These are phyloP conservation scores for Diplazon laetatorius DNA, from an alignment of 2,888 invertebrate genomes.

Conservation along the genomic window DNA sequence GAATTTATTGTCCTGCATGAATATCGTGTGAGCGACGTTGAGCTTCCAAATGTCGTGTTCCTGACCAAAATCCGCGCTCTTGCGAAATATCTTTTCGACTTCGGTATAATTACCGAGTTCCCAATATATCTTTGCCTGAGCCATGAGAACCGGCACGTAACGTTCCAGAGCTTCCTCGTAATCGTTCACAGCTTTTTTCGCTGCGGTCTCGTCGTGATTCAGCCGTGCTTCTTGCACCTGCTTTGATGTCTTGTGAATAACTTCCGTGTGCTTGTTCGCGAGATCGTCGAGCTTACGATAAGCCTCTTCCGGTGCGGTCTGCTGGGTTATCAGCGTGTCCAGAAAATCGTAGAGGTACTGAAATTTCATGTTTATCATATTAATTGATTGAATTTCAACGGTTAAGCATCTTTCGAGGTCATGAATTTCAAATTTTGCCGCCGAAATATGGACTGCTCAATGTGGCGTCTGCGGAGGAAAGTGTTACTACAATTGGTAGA, in stretches of 20 bases:
- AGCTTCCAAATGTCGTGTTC: conserved; percentile 98
- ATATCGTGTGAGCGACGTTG: conserved; percentile 99
- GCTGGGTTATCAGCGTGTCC: conserved; percentile 98
- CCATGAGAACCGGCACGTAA: conserved; percentile 99
- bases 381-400: not conserved
- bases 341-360: conserved; percentile 96
- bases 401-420: not conserved
- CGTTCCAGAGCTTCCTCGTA: conserved; percentile 96
- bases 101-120: conserved; percentile 97
- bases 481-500: too few relatives aligned
- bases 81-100: conserved; percentile 98
- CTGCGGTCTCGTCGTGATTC: conserved; percentile 93
- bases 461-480: too few relatives aligned
- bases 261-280: conserved; percentile 94
- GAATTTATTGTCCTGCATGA: conserved; percentile 99
- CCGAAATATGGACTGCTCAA: too few relatives aligned
- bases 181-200: conserved; percentile 94
- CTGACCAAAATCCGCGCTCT: conserved; percentile 98
- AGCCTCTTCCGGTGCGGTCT: conserved; percentile 98
- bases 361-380: not conserved
- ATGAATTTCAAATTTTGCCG: not conserved
- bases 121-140: conserved; percentile 99
- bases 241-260: conserved; percentile 94
- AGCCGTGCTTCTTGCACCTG: conserved; percentile 96
- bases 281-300: conserved; percentile 97